A percentile compares a stretch with the other conserved stretches of the same genome.
Conservation (phyloP, 2,888 invertebrate genomes). For the Steinernema carpocapsae region DNA sequence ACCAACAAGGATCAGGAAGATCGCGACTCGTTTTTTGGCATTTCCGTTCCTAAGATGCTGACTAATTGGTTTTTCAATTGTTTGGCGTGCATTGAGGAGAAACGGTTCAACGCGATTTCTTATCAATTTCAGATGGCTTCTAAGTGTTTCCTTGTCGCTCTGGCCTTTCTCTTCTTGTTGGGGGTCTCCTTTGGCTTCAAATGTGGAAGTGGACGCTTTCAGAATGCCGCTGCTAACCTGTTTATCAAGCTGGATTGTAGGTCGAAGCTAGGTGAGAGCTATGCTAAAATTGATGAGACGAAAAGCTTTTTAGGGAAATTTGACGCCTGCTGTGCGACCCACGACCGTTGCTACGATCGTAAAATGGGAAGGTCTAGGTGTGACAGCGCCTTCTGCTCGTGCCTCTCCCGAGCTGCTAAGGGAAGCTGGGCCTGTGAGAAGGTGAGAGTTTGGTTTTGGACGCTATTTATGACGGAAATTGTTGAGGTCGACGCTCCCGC, state of each 20-base stretch:
- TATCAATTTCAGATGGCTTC: no score
- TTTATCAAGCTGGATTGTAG: neutral
- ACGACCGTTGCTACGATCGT: constrained; percentile 14
- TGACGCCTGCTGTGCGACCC: neutral
- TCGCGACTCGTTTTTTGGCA: no score
- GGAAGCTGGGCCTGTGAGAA: constrained; percentile 20
- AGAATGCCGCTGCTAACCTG: neutral
- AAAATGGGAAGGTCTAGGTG: neutral
- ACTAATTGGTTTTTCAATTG: no score
- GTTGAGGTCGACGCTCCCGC: neutral
- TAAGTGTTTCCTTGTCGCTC: no score
- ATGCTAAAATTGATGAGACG: neutral
- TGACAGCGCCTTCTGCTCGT: constrained; percentile 15
- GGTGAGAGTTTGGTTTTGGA: neutral
- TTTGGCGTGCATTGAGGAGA: no score
- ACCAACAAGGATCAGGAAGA: no score
- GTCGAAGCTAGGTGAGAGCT: constrained; percentile 9
- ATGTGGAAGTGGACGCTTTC: constrained; percentile 13
- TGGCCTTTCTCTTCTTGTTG: no score
- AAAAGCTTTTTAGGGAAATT: neutral
- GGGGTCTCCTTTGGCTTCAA: no score
- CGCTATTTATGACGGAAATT: neutral
- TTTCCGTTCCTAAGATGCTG: no score
- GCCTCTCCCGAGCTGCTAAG: neutral
- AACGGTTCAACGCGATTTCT: no score